phyloP scores from a whole-genome alignment of 2,888 invertebrate genomes.

The Creontiades dilutus region DNA sequence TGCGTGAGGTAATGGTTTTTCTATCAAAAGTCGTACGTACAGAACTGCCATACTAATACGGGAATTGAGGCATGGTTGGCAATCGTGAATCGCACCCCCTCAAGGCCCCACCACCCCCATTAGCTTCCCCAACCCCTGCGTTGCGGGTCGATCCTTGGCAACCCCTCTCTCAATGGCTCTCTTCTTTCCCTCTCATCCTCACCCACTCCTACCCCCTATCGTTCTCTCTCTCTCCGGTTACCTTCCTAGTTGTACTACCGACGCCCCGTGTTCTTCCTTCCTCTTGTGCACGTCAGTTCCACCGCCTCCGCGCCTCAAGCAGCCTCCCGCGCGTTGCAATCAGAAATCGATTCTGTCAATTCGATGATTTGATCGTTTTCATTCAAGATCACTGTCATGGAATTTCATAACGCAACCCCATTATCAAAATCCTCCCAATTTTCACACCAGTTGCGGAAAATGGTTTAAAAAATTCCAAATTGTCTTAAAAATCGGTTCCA shows the following conservation, averaged over 20 bases:
- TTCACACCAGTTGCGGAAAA: too few relatives aligned
- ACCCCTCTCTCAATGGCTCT: constrained; percentile 69
- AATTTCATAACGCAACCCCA: too few relatives aligned
- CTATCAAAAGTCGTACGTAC: too few relatives aligned
- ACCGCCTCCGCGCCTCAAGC: neutral
- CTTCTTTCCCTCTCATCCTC: constrained; percentile 64
- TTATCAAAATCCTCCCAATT: too few relatives aligned
- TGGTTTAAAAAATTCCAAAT: too few relatives aligned
- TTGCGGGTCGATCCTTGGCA: constrained; percentile 67
- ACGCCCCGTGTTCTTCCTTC: constrained; percentile 34
- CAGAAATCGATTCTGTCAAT: neutral
- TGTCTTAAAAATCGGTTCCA: too few relatives aligned
- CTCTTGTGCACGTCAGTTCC: constrained; percentile 37
- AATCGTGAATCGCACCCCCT: constrained; percentile 61
- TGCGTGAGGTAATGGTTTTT: too few relatives aligned
- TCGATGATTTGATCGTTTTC: neutral
- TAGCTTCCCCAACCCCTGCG: constrained; percentile 58
- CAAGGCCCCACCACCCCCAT: constrained; percentile 50
- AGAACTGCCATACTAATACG: too few relatives aligned
- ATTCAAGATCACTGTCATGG: neutral
- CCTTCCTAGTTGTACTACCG: constrained; percentile 48
- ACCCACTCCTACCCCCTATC: neutral
- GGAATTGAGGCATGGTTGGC: too few relatives aligned
- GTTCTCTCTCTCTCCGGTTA: constrained; percentile 25
- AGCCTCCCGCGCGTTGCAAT: neutral